These are phyloP conservation scores for Smutsia temminckii DNA, from an alignment of 2,797 vertebrate species.

Conservation along the genomic window DNA sequence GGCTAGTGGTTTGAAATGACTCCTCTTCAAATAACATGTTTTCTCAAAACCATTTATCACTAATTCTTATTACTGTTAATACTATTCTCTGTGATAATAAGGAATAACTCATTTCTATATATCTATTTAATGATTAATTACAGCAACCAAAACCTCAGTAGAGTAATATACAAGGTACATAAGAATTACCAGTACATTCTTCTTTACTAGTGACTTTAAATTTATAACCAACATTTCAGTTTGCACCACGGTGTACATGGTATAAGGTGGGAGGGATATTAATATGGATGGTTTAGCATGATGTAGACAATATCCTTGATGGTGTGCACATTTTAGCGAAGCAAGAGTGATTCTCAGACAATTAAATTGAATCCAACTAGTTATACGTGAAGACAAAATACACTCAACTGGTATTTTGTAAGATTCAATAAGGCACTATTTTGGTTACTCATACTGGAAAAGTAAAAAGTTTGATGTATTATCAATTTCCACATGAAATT, in stretches of 20 bases:
- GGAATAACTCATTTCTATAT: not conserved
- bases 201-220: not conserved
- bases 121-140: conserved; percentile 1
- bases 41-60: conserved; percentile 9
- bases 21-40: not conserved
- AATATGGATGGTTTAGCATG: not conserved
- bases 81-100: not conserved
- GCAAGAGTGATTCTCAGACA: not conserved
- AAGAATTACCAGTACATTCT: not conserved
- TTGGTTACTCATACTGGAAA: not conserved
- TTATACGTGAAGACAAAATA: not conserved
- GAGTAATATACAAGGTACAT: not conserved
- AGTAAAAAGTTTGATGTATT: not conserved
- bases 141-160: not conserved
- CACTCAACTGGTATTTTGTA: not conserved
- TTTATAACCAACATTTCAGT: conserved; percentile 12
- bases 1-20: not conserved
- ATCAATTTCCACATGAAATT: conserved; percentile 42
- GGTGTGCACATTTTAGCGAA: conserved; percentile 9
- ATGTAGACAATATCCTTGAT: not conserved
- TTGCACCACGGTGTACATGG: not conserved
- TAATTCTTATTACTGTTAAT: not conserved
- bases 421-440: not conserved
- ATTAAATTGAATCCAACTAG: not conserved
- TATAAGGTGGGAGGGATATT: not conserved